A percentile compares a stretch with the other conserved stretches of the same genome.
These are phyloP conservation scores for Acyrthosiphon pisum DNA, from an alignment of 1,140 invertebrate species.

Conservation along the genomic window DNA sequence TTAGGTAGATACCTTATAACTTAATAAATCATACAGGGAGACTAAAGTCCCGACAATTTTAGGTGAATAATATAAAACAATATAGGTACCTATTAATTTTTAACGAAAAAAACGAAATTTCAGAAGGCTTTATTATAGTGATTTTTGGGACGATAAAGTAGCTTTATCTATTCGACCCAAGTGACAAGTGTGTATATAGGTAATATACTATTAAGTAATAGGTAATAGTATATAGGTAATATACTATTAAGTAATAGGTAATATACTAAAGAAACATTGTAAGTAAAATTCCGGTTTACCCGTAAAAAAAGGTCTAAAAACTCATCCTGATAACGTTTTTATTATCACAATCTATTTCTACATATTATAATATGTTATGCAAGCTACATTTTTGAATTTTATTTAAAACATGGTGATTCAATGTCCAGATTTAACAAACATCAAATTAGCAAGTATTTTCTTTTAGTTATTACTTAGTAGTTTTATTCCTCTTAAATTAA, in stretches of 20 bases:
- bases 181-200: not conserved
- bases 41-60: not conserved
- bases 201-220: too few species aligned
- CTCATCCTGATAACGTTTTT: not conserved
- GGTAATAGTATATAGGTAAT: too few species aligned
- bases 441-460: too few species aligned
- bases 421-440: too few species aligned
- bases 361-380: not conserved
- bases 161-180: not conserved
- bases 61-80: not conserved
- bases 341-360: not conserved
- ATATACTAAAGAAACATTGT: not conserved
- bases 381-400: not conserved
- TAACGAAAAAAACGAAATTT: not conserved
- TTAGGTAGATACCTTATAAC: not conserved
- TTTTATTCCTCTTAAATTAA: not conserved
- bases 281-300: not conserved
- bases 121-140: not conserved
- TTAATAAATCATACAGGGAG: not conserved
- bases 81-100: not conserved
- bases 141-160: not conserved
- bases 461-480: not conserved
- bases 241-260: too few species aligned
- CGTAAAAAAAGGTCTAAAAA: not conserved
- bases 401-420: too few species aligned